phyloP scores from a whole-genome alignment of 2,797 vertebrate genomes.

The Triplophysa bombifrons region DNA sequence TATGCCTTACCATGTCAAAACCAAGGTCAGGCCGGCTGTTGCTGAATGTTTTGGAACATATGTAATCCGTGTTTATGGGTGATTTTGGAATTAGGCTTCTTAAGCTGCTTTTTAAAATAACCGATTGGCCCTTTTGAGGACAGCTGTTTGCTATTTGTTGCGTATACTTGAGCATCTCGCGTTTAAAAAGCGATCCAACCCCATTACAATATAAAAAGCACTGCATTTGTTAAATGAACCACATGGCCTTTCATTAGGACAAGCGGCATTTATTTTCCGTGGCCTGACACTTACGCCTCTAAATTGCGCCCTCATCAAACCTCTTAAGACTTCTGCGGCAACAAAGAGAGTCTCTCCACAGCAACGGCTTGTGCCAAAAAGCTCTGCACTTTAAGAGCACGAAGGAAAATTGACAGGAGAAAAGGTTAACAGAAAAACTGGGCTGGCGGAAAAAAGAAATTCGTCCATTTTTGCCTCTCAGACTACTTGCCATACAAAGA shows the following conservation, averaged over 20 bases:
- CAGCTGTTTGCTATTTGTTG: slow-evolving; percentile 43
- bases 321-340: slow-evolving; percentile 67
- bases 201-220: slow-evolving; percentile 42
- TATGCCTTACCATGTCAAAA: slow-evolving; percentile 22
- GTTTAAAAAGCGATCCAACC: slow-evolving; percentile 27
- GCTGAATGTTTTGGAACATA: slow-evolving; percentile 17
- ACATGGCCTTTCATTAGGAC: slow-evolving; percentile 49
- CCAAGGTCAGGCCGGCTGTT: slow-evolving; percentile 31
- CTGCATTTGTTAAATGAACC: slow-evolving; percentile 52
- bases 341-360: slow-evolving; percentile 65
- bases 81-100: slow-evolving; percentile 28
- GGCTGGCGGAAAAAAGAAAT: slow-evolving; percentile 7
- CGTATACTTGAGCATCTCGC: slow-evolving; percentile 29
- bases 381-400: slow-evolving; percentile 62
- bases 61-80: slow-evolving; percentile 28
- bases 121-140: slow-evolving; percentile 7
- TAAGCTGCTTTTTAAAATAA: slow-evolving; percentile 29
- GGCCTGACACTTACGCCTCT: slow-evolving; percentile 14
- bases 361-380: slow-evolving; percentile 65
- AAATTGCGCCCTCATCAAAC: slow-evolving; percentile 51
- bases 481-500: slow-evolving; percentile 54
- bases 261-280: slow-evolving; percentile 44
- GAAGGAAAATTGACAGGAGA: slow-evolving; percentile 57
- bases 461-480: slow-evolving; percentile 53
- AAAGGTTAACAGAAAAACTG: slow-evolving; percentile 65